Conservation (phyloP, 1,140 invertebrate genomes). For the Eueides isabella region DNA sequence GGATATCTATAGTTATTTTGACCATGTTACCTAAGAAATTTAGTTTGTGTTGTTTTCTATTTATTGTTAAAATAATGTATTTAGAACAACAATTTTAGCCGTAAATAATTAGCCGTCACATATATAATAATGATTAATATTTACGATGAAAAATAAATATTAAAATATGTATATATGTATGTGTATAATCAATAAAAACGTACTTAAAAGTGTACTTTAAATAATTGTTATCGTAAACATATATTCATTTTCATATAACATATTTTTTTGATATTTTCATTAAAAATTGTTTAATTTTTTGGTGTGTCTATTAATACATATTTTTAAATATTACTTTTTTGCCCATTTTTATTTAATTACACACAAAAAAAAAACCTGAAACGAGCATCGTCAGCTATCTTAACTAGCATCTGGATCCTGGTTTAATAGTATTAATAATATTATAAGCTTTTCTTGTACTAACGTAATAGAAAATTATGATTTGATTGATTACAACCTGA, state of each 20-base stretch:
- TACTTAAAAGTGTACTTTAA: not conserved
- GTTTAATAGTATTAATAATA: conserved; percentile 1
- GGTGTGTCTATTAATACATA: too few species aligned
- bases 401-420: not conserved
- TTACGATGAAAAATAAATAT: not conserved
- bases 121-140: not conserved
- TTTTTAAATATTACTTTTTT: not conserved
- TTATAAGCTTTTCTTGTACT: not conserved
- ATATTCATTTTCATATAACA: not conserved
- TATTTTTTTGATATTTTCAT: too few species aligned
- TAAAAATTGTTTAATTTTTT: too few species aligned
- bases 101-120: not conserved
- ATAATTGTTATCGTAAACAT: not conserved
- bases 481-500: conserved; percentile 25
- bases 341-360: not conserved
- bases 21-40: not conserved
- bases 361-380: not conserved
- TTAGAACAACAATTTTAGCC: too few species aligned
- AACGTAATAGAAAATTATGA: conserved; percentile 14
- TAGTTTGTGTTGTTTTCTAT: not conserved
- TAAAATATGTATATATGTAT: too few species aligned
- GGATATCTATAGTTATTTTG: not conserved
- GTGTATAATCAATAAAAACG: not conserved
- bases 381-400: not conserved
- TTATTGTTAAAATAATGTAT: not conserved